phyloP scores from a whole-genome alignment of 2,113 vertebrate genomes.

The Channa argus region DNA sequence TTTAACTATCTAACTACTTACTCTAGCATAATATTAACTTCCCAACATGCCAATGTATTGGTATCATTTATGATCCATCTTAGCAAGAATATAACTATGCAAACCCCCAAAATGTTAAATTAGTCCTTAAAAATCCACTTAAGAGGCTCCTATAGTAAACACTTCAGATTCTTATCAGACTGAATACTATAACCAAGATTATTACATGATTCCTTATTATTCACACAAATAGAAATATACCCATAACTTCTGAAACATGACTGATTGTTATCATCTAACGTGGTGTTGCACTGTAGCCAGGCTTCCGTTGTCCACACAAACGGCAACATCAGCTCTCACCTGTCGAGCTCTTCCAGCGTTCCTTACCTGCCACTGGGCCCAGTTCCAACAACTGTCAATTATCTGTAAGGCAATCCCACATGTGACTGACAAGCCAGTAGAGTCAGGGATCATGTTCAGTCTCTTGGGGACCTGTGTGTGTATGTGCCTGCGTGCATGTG shows the following conservation, averaged over 20 bases:
- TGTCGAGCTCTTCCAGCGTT: slow-evolving; percentile 72
- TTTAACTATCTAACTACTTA: too few species aligned
- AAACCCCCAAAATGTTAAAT: background rate
- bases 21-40: too few species aligned
- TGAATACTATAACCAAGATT: background rate
- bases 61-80: too few species aligned
- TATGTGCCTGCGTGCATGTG: slow-evolving; percentile 84
- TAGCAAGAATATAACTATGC: background rate
- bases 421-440: slow-evolving; percentile 73
- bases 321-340: slow-evolving; percentile 51
- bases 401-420: slow-evolving; percentile 88
- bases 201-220: slow-evolving; percentile 19
- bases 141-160: too few species aligned
- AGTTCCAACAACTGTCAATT: slow-evolving; percentile 87
- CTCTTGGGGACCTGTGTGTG: slow-evolving; percentile 86
- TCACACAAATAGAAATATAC: slow-evolving; percentile 21
- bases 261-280: slow-evolving; percentile 35
- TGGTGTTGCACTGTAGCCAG: slow-evolving; percentile 13
- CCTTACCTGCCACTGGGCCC: slow-evolving; percentile 83
- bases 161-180: too few species aligned
- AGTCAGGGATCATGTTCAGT: slow-evolving; percentile 87
- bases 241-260: slow-evolving; percentile 36
- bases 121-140: too few species aligned
- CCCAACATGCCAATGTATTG: too few species aligned
- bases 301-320: slow-evolving; percentile 47